These are phyloP conservation scores for Propithecus perrieri DNA, from an alignment of 2,797 vertebrate genomes.

Conservation along the genomic window DNA sequence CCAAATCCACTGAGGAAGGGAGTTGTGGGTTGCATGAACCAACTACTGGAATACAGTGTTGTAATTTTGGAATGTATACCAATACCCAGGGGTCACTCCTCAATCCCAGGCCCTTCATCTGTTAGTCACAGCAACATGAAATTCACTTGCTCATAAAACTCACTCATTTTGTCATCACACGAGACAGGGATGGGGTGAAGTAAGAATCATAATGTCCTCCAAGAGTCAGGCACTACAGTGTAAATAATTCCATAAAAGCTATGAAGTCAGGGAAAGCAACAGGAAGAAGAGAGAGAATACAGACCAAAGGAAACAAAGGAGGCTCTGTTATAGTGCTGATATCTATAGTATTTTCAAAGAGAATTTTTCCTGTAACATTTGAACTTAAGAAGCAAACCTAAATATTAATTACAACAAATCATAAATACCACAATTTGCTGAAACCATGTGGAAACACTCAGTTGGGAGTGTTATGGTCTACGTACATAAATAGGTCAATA, in stretches of 20 bases:
- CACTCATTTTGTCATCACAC: background rate
- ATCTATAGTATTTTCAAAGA: background rate
- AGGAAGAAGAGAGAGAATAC: background rate
- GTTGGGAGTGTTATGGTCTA: background rate
- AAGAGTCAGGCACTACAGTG: background rate
- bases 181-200: background rate
- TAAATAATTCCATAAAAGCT: background rate
- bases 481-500: background rate
- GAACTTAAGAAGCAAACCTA: background rate
- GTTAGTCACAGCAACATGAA: background rate
- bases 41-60: background rate
- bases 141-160: background rate
- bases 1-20: background rate
- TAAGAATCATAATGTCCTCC: background rate
- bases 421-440: constrained; percentile 19
- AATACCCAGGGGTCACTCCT: background rate
- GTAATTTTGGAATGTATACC: background rate
- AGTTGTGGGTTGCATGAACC: background rate
- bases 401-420: constrained; percentile 57
- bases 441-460: constrained; percentile 45
- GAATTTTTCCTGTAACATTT: background rate
- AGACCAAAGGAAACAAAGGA: background rate
- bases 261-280: background rate
- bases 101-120: background rate
- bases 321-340: background rate